A percentile compares a stretch with the other conserved stretches of the same genome.
These are phyloP conservation scores for Agapostemon virescens DNA, from an alignment of 2,888 invertebrate species.

Conservation along the genomic window DNA sequence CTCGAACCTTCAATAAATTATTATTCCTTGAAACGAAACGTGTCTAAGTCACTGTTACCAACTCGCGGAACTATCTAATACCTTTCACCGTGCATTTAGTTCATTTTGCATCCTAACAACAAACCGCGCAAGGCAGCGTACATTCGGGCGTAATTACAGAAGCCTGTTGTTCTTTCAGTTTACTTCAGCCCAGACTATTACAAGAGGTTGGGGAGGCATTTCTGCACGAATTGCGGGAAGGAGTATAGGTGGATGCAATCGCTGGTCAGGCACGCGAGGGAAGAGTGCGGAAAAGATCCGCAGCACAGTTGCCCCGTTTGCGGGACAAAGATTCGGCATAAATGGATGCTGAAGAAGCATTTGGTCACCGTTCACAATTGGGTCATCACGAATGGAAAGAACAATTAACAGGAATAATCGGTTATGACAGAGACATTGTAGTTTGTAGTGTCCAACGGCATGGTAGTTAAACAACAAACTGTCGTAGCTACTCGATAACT, in stretches of 20 bases:
- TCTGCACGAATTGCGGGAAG: constrained; percentile 86
- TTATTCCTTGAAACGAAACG: not conserved
- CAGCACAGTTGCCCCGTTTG: constrained; percentile 79
- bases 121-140: constrained; percentile 12
- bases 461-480: not conserved
- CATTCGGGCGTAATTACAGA: constrained; percentile 48
- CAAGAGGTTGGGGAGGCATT: constrained; percentile 75
- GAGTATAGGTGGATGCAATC: constrained; percentile 89
- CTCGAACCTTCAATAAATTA: constrained; percentile 2
- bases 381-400: constrained; percentile 58
- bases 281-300: constrained; percentile 81
- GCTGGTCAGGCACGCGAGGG: constrained; percentile 84
- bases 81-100: constrained; percentile 6
- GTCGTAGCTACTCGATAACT: not conserved
- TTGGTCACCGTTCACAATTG: constrained; percentile 72
- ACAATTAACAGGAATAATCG: constrained; percentile 3
- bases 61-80: not conserved
- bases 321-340: constrained; percentile 78
- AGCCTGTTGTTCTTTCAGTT: constrained; percentile 62
- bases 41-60: not conserved
- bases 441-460: not conserved
- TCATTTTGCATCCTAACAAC: constrained; percentile 19
- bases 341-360: constrained; percentile 79
- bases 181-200: constrained; percentile 70
- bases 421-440: not conserved